Evolutionary conservation across 2,888 invertebrate species (phyloP), one percentile per base, ranked within the genome.

Genomic region (Drosophila infuscata): DNA sequence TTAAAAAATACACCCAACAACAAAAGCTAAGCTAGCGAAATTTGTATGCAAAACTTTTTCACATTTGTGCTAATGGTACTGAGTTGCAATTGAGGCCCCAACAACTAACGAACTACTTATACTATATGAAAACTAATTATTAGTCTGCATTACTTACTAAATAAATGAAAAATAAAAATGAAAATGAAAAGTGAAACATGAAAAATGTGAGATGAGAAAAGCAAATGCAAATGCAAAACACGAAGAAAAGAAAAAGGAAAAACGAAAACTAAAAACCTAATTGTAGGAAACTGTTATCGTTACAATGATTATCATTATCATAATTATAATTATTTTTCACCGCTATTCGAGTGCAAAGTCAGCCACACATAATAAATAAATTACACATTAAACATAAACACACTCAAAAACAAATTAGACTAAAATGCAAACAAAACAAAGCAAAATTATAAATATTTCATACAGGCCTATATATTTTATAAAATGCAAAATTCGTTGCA

Each of bases 11-110:
- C 49, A 74, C 65, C 68, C 65, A 54, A 69, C 38, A 58, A 61
- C 49, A 53, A 60, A 72, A 80, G 77, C 76, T 71, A 79, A 84
- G 62, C 74, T 75, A 73, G 75, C 80, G 58, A 80, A 80, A 82
- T 82, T 80, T 77, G 81, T 69, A 71, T 62, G 81, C 72, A 59
- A 56, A 63, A 71, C 63, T 70, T 76, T 81, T 81, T 66, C 75
- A 86, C 79, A 76, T 71, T 79, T 76, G 82, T 81, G 87, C 83
- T 77, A 83, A 83, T 78, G 77, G 87, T 76, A 84, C 83, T 84
- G 84, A 84, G 76, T 83, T 86, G 75, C 81, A 74, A 85, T 79
- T 76, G 87, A 82, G 85, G 79, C 82, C 88, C 78, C 87, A 78
- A 83, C 82, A 78, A 83, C 85, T 81, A 83, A 81, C 79, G 79